Evolutionary conservation across 2,888 invertebrate species (phyloP), one percentile per base, ranked within the genome.

Genomic region (Tiphia femorata): DNA sequence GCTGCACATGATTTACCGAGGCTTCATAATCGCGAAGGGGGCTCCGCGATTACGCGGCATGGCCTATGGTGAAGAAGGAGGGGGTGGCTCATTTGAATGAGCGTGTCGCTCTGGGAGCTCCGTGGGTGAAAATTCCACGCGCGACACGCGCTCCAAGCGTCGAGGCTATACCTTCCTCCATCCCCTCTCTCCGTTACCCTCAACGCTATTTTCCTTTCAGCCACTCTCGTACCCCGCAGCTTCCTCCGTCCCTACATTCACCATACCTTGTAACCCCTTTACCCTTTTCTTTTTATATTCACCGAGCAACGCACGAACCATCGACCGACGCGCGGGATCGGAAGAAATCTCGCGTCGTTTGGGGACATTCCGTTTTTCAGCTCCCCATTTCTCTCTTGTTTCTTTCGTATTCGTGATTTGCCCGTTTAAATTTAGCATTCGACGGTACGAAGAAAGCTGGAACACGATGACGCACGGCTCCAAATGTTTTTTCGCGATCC

Each of bases 61-160:
- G 43, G 54, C 37, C 56, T 49, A 49, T 47, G 47, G n/a, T n/a
- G n/a, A n/a, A n/a, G n/a, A n/a, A n/a, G n/a, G n/a, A n/a, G 58
- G 62, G 58, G 60, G 42, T 51, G 37, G 48, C 52, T 68, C 49
- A 66, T 68, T 68, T 65, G 49, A 65, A 68, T 63, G 63, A 65
- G 46, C 54, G 50, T 63, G 56, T 42, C 49, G 49, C 48, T 43
- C 50, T n/a, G 44, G 10, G 44, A n/a, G 44, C 46, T 40, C 25
- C n/a, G 21, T 16, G 19, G 29, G 58, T 52, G 60, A 58, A 60
- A 66, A 56, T 62, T 58, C 48, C 54, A 49, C 38, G 40, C 53
- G 49, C 49, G 48, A 60, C 60, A 65, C 57, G 49, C 65, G 42
- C 37, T 27, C 14, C 27, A 16, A 14, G 8, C 14, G 19, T 25